phyloP scores from a whole-genome alignment of 2,113 vertebrate genomes.

The Callipepla squamata region DNA sequence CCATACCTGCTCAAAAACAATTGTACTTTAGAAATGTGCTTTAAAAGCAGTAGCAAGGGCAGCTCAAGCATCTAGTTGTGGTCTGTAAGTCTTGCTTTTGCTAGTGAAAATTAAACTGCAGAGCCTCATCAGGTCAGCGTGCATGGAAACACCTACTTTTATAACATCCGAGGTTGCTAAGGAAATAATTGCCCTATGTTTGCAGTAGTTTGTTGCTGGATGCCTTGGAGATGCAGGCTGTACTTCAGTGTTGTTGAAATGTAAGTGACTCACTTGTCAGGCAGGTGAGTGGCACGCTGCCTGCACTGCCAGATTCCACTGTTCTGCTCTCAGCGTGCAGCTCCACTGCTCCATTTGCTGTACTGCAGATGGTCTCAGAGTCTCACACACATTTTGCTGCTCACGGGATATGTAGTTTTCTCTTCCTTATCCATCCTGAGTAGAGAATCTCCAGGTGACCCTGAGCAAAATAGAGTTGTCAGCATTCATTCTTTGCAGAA shows the following conservation, averaged over 20 bases:
- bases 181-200: neutral
- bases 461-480: neutral
- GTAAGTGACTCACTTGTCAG: constrained; percentile 13
- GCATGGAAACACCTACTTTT: neutral
- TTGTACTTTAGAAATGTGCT: neutral
- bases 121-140: neutral
- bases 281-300: neutral
- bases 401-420: neutral
- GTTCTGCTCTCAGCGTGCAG: neutral
- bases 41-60: neutral
- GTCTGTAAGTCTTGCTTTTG: neutral
- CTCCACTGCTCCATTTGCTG: constrained; percentile 14
- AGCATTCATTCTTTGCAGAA: neutral
- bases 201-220: neutral
- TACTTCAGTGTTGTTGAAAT: neutral
- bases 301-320: neutral
- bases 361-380: neutral
- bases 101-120: neutral
- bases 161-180: neutral
- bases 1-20: neutral
- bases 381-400: neutral
- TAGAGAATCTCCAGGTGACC: neutral
- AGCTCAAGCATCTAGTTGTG: neutral
- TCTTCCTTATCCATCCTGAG: neutral
- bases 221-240: constrained; percentile 20